Percentiles rank a stretch among this genome's conserved stretches.
phyloP scores from a whole-genome alignment of 2,113 vertebrate genomes.

The Tauraco erythrolophus region DNA sequence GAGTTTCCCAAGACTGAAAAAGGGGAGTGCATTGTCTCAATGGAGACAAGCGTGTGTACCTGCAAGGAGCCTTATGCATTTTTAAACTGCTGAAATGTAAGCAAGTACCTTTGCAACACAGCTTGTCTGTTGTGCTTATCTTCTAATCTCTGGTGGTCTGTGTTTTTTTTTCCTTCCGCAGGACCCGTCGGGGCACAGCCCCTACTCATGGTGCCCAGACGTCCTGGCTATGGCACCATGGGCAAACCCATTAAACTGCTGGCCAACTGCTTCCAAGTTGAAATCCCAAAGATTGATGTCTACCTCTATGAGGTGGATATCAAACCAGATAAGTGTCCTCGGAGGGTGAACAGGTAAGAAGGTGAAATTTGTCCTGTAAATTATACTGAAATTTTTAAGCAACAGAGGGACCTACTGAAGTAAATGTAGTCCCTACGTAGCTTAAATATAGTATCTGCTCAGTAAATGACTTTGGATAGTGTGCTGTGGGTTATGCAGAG shows the following conservation, averaged over 20 bases:
- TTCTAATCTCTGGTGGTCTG: background rate
- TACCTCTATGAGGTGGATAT: constrained; percentile 99
- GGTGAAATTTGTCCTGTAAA: background rate
- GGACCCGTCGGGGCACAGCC: constrained; percentile 98
- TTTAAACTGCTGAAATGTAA: background rate
- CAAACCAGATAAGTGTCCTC: constrained; percentile 99
- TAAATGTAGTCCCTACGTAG: background rate
- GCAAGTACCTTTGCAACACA: background rate
- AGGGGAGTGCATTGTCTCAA: accelerated
- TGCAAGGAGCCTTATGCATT: background rate
- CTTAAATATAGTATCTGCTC: background rate
- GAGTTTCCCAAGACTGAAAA: background rate
- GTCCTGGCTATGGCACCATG: constrained; percentile 99
- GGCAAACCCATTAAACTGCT: constrained; percentile 99
- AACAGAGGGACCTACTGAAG: background rate
- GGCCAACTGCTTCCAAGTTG: constrained; percentile 99
- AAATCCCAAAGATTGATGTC: constrained; percentile 99
- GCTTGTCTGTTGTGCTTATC: background rate
- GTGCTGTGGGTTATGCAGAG: background rate
- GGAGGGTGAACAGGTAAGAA: constrained; percentile 95
- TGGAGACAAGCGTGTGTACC: background rate
- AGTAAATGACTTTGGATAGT: background rate
- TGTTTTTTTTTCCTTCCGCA: constrained; percentile 20
- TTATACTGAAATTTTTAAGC: background rate
- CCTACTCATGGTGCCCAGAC: constrained; percentile 97